Conservation (phyloP, 2,888 invertebrate species). For the Cremastinae sp. region DNA sequence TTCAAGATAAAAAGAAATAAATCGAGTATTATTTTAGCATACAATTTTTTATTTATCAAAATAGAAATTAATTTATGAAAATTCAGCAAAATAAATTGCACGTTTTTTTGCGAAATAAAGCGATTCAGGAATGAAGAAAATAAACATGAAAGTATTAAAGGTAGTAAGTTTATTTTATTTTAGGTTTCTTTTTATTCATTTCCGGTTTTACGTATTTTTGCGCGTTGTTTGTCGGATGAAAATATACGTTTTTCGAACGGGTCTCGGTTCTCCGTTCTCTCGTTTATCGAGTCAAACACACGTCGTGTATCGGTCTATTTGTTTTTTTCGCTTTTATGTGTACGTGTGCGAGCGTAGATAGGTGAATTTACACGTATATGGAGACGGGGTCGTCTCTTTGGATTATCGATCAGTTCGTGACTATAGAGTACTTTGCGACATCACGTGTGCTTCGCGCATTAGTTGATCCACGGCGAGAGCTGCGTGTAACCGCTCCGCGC, state of each 20-base stretch:
- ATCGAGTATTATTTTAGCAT: no score
- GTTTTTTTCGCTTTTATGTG: background rate
- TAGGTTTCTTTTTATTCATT: background rate
- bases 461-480: slow-evolving; percentile 39
- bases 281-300: slow-evolving; percentile 21
- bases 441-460: slow-evolving; percentile 50
- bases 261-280: background rate
- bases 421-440: slow-evolving; percentile 6
- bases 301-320: no score
- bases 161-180: no score
- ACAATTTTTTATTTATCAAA: no score
- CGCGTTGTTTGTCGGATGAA: slow-evolving; percentile 1
- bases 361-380: background rate
- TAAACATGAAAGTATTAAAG: no score
- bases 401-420: slow-evolving; percentile 12
- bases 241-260: slow-evolving; percentile 3
- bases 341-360: background rate
- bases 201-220: background rate
- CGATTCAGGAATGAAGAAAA: no score
- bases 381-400: no score
- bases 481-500: slow-evolving; percentile 44
- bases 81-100: no score
- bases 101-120: no score
- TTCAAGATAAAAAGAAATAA: no score
- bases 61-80: no score